phyloP scores from a whole-genome alignment of 2,888 invertebrate genomes.

The Xestobium rufovillosum region DNA sequence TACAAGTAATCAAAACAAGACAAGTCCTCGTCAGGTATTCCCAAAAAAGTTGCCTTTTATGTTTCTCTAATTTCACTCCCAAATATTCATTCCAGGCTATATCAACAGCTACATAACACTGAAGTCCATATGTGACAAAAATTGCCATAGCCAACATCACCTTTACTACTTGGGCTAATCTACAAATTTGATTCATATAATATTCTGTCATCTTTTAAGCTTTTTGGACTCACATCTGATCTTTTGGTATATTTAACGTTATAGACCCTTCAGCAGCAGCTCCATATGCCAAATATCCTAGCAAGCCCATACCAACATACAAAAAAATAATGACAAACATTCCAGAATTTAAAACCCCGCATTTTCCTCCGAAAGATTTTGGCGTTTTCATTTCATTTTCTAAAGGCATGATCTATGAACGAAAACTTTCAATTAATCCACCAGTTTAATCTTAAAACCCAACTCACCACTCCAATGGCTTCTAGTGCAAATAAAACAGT shows the following conservation, averaged over 20 bases:
- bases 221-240: constrained; percentile 52
- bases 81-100: constrained; percentile 83
- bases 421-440: too few relatives aligned
- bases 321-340: constrained; percentile 76
- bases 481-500: constrained; percentile 87
- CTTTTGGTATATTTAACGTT: constrained; percentile 71
- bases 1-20: constrained; percentile 78
- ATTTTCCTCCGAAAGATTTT: constrained; percentile 66
- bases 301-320: constrained; percentile 85
- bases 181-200: constrained; percentile 33
- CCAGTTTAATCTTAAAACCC: constrained; percentile 5
- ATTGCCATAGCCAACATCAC: constrained; percentile 71
- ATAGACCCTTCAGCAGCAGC: constrained; percentile 65
- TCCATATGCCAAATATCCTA: constrained; percentile 86
- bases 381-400: constrained; percentile 94
- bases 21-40: constrained; percentile 72
- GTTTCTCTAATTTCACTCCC: constrained; percentile 51
- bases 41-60: constrained; percentile 54
- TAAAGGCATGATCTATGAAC: constrained; percentile 72
- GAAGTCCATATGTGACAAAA: constrained; percentile 85
- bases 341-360: constrained; percentile 76
- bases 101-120: constrained; percentile 92
- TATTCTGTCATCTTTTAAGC: not conserved
- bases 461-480: constrained; percentile 68
- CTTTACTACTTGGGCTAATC: constrained; percentile 65